A percentile compares a stretch with the other conserved stretches of the same genome.
Evolutionary conservation across 1,140 invertebrate species (phyloP).

Genomic region (silkworm (Bombyx mori)): DNA sequence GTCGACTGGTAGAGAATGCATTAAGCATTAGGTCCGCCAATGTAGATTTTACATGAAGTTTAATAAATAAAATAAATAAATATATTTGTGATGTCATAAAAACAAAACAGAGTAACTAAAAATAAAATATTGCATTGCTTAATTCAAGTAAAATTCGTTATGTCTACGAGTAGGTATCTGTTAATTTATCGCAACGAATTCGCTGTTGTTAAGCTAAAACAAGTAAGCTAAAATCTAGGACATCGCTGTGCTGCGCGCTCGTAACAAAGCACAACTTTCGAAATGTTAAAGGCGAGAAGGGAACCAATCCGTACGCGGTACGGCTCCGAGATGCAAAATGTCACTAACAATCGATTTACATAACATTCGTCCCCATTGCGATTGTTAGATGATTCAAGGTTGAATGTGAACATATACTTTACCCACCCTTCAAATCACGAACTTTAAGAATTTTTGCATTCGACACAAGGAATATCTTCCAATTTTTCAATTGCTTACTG

Average conservation of each 20-base stretch:
- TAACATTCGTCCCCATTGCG: slow-evolving; percentile 33
- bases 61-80: too few relatives aligned
- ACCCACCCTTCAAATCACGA: background rate
- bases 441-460: background rate
- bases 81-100: background rate
- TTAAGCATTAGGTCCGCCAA: too few relatives aligned
- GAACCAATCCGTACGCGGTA: slow-evolving; percentile 21
- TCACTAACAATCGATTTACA: slow-evolving; percentile 34
- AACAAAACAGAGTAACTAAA: background rate
- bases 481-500: too few relatives aligned
- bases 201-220: too few relatives aligned
- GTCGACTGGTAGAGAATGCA: too few relatives aligned
- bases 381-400: slow-evolving; percentile 39
- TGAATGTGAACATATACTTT: slow-evolving; percentile 4
- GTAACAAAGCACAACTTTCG: slow-evolving; percentile 19
- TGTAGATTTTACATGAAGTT: too few relatives aligned
- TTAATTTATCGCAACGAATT: too few relatives aligned
- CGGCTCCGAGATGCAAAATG: slow-evolving; percentile 39
- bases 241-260: slow-evolving; percentile 4
- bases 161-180: too few relatives aligned
- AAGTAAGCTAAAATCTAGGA: slow-evolving; percentile 15
- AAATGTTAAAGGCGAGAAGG: slow-evolving; percentile 29
- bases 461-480: background rate
- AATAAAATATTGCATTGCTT: too few relatives aligned
- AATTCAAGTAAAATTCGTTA: too few relatives aligned